Evolutionary conservation across 1,140 invertebrate genomes (phyloP).

Genomic region (Apolygus lucorum): DNA sequence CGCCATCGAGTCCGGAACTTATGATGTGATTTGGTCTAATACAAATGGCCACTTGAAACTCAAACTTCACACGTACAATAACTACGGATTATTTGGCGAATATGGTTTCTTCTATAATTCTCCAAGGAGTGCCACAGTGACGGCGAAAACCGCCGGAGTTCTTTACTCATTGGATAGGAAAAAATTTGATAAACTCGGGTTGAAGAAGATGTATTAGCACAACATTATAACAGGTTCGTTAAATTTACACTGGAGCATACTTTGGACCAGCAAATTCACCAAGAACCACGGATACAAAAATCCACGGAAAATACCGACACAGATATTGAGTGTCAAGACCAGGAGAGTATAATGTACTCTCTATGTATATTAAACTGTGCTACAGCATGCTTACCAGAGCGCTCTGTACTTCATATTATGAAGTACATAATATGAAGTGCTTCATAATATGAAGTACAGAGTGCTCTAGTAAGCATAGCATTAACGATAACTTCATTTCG

Average conservation of each 20-base stretch:
- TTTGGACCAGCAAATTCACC: too few relatives aligned
- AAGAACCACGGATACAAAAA: too few relatives aligned
- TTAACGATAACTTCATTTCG: too few relatives aligned
- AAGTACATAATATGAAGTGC: too few relatives aligned
- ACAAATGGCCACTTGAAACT: conserved; percentile 46
- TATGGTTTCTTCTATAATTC: conserved; percentile 94
- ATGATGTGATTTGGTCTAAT: conserved; percentile 78
- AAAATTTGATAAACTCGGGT: conserved; percentile 87
- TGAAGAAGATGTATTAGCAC: conserved; percentile 93
- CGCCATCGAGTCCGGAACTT: conserved; percentile 61
- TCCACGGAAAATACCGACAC: too few relatives aligned
- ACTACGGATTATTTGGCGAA: conserved; percentile 89
- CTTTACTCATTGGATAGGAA: conserved; percentile 94
- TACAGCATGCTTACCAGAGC: too few relatives aligned
- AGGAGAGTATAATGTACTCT: too few relatives aligned
- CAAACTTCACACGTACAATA: conserved; percentile 80
- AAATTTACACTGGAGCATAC: neutral
- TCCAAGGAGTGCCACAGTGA: conserved; percentile 84
- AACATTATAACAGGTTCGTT: conserved; percentile 58
- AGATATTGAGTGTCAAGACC: too few relatives aligned
- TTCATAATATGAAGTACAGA: too few relatives aligned
- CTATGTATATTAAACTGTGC: too few relatives aligned
- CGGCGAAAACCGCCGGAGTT: conserved; percentile 69
- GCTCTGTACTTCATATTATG: too few relatives aligned
- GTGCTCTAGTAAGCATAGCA: too few relatives aligned